A percentile compares a stretch with the other conserved stretches of the same genome.
Evolutionary conservation across 2,888 invertebrate species (phyloP).

Genomic region (Clitarchus hookeri): DNA sequence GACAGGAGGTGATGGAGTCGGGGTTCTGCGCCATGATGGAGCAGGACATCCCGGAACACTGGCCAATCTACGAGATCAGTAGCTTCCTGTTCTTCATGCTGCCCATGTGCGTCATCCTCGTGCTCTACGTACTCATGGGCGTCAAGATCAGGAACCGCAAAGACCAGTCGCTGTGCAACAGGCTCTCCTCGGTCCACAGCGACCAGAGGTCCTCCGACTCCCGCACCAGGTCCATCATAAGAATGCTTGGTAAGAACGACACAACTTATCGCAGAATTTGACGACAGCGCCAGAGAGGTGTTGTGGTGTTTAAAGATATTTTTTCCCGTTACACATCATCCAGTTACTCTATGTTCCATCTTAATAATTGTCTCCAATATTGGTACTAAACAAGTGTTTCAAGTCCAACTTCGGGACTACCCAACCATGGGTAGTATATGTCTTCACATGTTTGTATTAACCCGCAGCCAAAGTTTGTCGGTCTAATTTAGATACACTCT

Average conservation of each 20-base stretch:
- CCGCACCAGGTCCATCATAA: conserved; percentile 66
- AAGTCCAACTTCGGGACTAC: too few relatives aligned
- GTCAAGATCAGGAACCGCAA: conserved; percentile 65
- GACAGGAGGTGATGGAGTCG: conserved; percentile 66
- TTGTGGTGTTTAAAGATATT: too few relatives aligned
- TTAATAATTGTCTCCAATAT: too few relatives aligned
- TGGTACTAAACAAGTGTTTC: too few relatives aligned
- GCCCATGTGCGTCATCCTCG: conserved; percentile 72
- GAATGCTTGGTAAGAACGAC: conserved; percentile 73
- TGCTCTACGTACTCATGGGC: conserved; percentile 81
- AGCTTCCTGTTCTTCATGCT: conserved; percentile 81
- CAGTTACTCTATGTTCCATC: too few relatives aligned
- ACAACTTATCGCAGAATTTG: too few relatives aligned
- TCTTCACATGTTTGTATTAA: too few relatives aligned
- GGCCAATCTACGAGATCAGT: conserved; percentile 79
- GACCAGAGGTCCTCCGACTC: conserved; percentile 30
- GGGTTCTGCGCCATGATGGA: conserved; percentile 75
- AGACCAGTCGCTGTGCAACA: conserved; percentile 55
- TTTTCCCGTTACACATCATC: too few relatives aligned
- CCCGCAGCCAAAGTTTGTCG: too few relatives aligned
- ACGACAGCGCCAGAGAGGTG: too few relatives aligned
- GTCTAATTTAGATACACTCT: too few relatives aligned
- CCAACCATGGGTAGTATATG: too few relatives aligned
- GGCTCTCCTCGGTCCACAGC: conserved; percentile 50
- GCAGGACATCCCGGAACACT: conserved; percentile 59